Evolutionary conservation across 2,113 vertebrate genomes (phyloP).

Genomic region (Beaufortia kweichowensis): DNA sequence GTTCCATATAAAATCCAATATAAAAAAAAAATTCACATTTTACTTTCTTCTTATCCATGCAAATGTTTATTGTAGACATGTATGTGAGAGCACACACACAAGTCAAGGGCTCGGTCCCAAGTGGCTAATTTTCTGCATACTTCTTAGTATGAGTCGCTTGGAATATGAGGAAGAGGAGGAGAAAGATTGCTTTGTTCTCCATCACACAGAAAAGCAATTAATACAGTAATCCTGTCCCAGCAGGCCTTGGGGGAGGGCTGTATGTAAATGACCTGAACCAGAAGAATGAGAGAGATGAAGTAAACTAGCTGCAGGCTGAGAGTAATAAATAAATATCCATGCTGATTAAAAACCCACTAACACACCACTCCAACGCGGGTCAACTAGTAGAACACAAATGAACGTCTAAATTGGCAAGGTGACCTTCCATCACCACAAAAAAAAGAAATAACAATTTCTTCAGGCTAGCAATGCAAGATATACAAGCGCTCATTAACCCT

Average conservation of each 20-base stretch:
- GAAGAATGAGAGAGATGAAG: conserved; percentile 48
- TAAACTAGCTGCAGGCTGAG: conserved; percentile 43
- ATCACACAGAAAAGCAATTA: conserved; percentile 64
- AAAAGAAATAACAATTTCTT: conserved; percentile 6
- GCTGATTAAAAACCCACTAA: conserved; percentile 41
- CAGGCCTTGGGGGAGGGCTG: conserved; percentile 56
- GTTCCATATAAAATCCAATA: too few relatives aligned
- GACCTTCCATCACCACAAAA: conserved; percentile 24
- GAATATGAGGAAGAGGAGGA: conserved; percentile 32
- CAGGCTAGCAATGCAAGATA: neutral
- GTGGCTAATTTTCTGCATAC: conserved; percentile 37
- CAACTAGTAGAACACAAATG: neutral
- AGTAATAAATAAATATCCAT: conserved; percentile 39
- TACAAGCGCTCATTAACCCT: conserved; percentile 13
- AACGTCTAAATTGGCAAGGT: conserved; percentile 20
- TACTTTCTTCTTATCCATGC: neutral
- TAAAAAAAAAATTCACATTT: too few relatives aligned
- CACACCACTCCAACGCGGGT: conserved; percentile 7
- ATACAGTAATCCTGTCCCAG: conserved; percentile 65
- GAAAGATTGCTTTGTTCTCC: conserved; percentile 50
- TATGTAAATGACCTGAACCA: conserved; percentile 65
- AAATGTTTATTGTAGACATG: neutral
- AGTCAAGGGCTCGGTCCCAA: conserved; percentile 26
- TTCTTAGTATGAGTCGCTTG: conserved; percentile 12
- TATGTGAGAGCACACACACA: neutral